Conservation (phyloP, 1,140 invertebrate genomes). For the Trachymyrmex cornetzi region DNA sequence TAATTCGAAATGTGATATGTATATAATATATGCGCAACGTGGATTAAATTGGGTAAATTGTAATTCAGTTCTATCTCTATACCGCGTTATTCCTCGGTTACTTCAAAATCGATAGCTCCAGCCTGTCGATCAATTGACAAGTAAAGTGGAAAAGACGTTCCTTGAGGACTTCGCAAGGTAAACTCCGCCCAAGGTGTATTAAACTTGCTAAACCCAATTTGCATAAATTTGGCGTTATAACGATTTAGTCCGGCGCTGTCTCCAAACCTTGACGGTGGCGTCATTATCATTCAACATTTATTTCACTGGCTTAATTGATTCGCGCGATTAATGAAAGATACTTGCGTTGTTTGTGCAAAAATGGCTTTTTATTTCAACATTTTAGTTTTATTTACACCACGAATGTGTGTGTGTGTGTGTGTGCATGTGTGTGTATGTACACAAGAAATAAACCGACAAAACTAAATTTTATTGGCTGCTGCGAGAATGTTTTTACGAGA, state of each 20-base stretch:
- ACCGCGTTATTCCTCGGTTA: neutral
- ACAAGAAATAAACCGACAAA: neutral
- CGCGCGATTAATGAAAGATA: conserved; percentile 33
- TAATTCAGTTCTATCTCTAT: neutral
- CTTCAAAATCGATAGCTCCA: conserved; percentile 46
- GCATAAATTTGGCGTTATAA: conserved; percentile 63
- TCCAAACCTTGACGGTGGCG: conserved; percentile 22
- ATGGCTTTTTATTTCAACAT: neutral
- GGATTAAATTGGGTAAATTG: conserved; percentile 18
- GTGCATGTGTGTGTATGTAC: too few relatives aligned
- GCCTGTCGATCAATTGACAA: conserved; percentile 53
- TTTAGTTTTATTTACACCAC: neutral
- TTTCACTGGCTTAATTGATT: conserved; percentile 50
- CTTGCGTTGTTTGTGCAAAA: neutral
- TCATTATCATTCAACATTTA: conserved; percentile 26
- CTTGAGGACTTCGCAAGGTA: conserved; percentile 46
- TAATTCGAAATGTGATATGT: conserved; percentile 24
- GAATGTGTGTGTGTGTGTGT: neutral
- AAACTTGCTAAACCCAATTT: conserved; percentile 65
- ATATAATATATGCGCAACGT: neutral
- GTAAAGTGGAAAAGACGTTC: conserved; percentile 60
- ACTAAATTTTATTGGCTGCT: conserved; percentile 20
- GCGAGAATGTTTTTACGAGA: conserved; percentile 5
- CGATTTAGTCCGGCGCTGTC: conserved; percentile 47
- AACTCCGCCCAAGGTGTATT: conserved; percentile 59